Evolutionary conservation across 2,113 vertebrate genomes (phyloP), one percentile per base, ranked within the genome.

Genomic region (Gopherus evgoodei): DNA sequence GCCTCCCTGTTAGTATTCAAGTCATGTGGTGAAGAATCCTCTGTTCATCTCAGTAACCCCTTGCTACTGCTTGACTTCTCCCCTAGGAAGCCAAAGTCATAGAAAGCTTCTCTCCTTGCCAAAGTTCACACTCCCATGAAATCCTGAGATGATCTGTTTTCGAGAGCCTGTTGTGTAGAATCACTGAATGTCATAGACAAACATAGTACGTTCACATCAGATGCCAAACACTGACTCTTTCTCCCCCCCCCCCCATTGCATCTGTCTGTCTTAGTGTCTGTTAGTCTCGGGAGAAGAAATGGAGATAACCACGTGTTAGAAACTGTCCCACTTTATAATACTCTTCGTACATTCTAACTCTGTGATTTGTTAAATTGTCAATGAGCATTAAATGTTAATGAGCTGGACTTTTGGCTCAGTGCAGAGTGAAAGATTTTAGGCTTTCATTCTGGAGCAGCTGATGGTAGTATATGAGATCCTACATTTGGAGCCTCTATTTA

Each of bases 381-480:
- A 44, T 76, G 10, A 76, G n/a, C 21, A 2, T 44, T 42, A 78
- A 47, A 24, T 78, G 42, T 42, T 78, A 38, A 10, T 5, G 8
- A 62, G 27, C 14, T 2, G 5, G 12, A 69, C 22, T 44, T 54
- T 29, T 29, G 27, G 5, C 29, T 79, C 47, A 7, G 38, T 7
- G 54, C 11, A 25, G 6, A 44, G 49, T 8, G 82, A 42, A 87
- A 49, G 91, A 88, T 92, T 91, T 89, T 8, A 76, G 2, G 72
- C 90, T 52, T 22, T 90, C 88, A 89, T 38, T 35, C 59, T 17
- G 19, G 3, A 22, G 3, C 65, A 14, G 54, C 84, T 17, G 90
- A 83, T n/a, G 22, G 3, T 11, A 49, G 38, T 4, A 5, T 54
- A 0, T 8, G 0, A 0, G 44, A 2, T 2, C 62, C 75, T 65